These are phyloP conservation scores for Dolichotis patagonum DNA, from an alignment of 2,113 vertebrate genomes.

Conservation along the genomic window DNA sequence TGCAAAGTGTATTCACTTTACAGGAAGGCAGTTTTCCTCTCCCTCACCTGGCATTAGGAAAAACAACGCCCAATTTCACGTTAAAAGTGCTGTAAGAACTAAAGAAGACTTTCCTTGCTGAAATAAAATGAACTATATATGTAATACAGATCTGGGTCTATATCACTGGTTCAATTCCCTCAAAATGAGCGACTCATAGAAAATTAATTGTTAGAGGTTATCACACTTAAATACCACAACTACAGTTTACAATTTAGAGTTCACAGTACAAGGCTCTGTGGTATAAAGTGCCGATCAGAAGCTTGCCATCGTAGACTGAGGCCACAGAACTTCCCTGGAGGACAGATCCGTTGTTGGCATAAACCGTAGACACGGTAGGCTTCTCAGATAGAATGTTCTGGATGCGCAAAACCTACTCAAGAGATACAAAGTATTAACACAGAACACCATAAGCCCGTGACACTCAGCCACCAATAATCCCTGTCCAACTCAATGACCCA, in stretches of 20 bases:
- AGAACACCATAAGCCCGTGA: not conserved
- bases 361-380: conserved; percentile 91
- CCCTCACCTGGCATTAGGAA: not conserved
- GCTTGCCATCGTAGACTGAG: conserved; percentile 85
- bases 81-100: conserved; percentile 51
- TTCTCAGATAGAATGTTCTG: conserved; percentile 92
- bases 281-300: conserved; percentile 94
- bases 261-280: conserved; percentile 94
- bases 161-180: not conserved
- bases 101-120: not conserved
- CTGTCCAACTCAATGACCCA: conserved; percentile 41
- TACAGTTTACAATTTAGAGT: conserved; percentile 83
- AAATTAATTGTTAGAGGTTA: conserved; percentile 35
- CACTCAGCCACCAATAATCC: conserved; percentile 12
- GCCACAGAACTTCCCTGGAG: conserved; percentile 93
- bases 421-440: conserved; percentile 51
- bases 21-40: conserved; percentile 31
- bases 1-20: conserved; percentile 30
- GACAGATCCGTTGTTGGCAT: conserved; percentile 90
- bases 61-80: conserved; percentile 15
- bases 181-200: conserved; percentile 37
- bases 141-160: conserved; percentile 22
- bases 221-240: not conserved
- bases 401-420: conserved; percentile 90
- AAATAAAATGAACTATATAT: conserved; percentile 51